Evolutionary conservation across 2,888 invertebrate species (phyloP), one percentile per base, ranked within the genome.

Genomic region (Podabrus alpinus): DNA sequence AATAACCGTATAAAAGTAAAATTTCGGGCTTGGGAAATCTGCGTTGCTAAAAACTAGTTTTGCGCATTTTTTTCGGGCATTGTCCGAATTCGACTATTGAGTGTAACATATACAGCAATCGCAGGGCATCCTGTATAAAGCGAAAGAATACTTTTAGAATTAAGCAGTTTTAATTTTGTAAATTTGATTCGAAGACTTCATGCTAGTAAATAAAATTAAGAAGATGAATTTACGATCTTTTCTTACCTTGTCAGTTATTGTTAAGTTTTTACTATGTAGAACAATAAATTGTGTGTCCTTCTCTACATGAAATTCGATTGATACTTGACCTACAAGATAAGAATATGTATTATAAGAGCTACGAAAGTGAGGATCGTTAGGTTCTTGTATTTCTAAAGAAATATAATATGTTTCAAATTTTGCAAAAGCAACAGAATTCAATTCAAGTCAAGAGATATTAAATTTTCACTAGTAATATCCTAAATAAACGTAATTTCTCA

Each of bases 211-310:
- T n/a, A 0, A 9, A 3, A 2, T 24, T 29, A n/a, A n/a, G 29
- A 29, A 29, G 11, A 29, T 13, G 13, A 0, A 1, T n/a, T n/a
- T 7, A 1, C n/a, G n/a, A 1, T 1, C 0, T n/a, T 21, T 64
- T 45, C 24, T 60, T 81, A 92, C 92, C 84, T 95, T 93, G 85
- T 96, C 96, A 0, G 93, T 94, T 80, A 96, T 94, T 83, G 95
- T 95, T 88, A 96, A 91, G 84, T 96, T 95, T 83, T 95, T 92
- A 79, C 94, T 93, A 87, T 96, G 95, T 81, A 96, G 90, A 77
- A 96, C 94, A 82, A 95, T 92, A 87, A 94, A 95, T 83, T 91
- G 90, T 25, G 95, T 95, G 85, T 95, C 94, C 82, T 94, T 92
- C 83, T 94, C 94, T 77, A 95, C 93, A 82, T 92, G 92, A 87